Percentiles rank a stretch among this genome's conserved stretches.
Evolutionary conservation across 2,888 invertebrate genomes (phyloP).

Genomic region (Protula sp.): DNA sequence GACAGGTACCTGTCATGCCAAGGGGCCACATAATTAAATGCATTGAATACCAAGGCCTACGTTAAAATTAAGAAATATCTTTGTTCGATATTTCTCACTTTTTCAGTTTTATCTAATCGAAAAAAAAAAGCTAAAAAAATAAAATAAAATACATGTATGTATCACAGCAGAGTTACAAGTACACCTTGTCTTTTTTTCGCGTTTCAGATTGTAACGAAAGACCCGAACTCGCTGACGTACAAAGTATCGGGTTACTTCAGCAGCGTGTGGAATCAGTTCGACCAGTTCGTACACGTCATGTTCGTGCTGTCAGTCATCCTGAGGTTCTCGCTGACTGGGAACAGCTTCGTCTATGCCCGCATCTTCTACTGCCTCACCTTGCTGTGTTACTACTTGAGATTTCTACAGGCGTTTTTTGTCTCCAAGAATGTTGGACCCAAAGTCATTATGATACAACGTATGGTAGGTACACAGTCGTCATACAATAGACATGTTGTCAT

Average conservation of each 20-base stretch:
- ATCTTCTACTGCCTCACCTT: conserved; percentile 44
- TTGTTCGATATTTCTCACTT: too few species aligned
- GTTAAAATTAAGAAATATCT: too few species aligned
- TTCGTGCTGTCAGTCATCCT: conserved; percentile 43
- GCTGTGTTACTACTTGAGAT: conserved; percentile 44
- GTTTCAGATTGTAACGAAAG: conserved; percentile 37
- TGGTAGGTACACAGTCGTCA: conserved; percentile 46
- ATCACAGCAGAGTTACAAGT: too few species aligned
- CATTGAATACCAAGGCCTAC: too few species aligned
- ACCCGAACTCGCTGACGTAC: conserved; percentile 33
- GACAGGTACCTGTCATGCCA: too few species aligned
- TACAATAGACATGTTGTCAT: background rate
- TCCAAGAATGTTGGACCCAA: conserved; percentile 51
- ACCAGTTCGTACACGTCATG: conserved; percentile 39
- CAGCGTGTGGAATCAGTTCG: conserved; percentile 49
- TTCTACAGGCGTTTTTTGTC: conserved; percentile 49
- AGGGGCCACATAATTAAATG: too few species aligned
- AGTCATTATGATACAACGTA: conserved; percentile 52
- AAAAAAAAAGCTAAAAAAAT: too few species aligned
- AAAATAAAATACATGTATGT: too few species aligned
- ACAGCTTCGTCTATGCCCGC: conserved; percentile 37
- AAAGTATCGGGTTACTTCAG: conserved; percentile 44
- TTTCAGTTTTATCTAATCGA: too few species aligned
- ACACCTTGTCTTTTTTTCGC: too few species aligned
- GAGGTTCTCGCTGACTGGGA: conserved; percentile 29